phyloP scores from a whole-genome alignment of 1,140 invertebrate species.

The Drosophila sturtevanti region DNA sequence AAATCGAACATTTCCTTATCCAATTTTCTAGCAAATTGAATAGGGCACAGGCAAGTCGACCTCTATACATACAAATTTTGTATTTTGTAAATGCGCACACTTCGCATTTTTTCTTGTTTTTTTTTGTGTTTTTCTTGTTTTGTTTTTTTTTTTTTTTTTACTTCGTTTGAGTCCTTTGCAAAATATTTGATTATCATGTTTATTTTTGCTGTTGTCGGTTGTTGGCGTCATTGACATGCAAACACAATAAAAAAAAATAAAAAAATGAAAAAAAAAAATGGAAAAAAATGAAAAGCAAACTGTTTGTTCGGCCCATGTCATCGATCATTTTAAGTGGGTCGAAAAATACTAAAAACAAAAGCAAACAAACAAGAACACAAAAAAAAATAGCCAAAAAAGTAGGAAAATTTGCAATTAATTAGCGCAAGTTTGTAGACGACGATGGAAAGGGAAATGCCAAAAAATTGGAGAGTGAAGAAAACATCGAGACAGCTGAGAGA shows the following conservation, averaged over 20 bases:
- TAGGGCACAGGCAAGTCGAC: slow-evolving; percentile 1
- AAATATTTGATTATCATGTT: slow-evolving; percentile 15
- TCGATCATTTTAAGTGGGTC: slow-evolving; percentile 61
- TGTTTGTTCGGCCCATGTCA: slow-evolving; percentile 37
- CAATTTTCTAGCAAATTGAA: not conserved
- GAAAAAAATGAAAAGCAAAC: not conserved
- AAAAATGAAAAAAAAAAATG: slow-evolving; percentile 50
- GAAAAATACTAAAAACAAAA: slow-evolving; percentile 23
- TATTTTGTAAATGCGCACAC: not conserved
- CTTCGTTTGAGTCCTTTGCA: not conserved
- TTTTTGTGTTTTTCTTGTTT: not conserved
- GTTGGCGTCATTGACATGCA: slow-evolving; percentile 47
- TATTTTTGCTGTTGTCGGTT: slow-evolving; percentile 17
- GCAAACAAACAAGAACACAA: slow-evolving; percentile 24
- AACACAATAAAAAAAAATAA: slow-evolving; percentile 45
- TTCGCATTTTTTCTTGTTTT: not conserved
- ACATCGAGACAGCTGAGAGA: slow-evolving; percentile 18
- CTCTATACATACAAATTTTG: not conserved
- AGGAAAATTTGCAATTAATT: slow-evolving; percentile 74
- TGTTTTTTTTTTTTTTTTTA: not conserved
- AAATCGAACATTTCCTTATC: not conserved
- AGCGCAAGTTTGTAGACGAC: slow-evolving; percentile 44
- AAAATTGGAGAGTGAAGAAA: slow-evolving; percentile 28
- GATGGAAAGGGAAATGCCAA: slow-evolving; percentile 9
- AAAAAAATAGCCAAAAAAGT: slow-evolving; percentile 10